phyloP scores from a whole-genome alignment of 1,140 invertebrate species.

The Rhyacophila brunnea region DNA sequence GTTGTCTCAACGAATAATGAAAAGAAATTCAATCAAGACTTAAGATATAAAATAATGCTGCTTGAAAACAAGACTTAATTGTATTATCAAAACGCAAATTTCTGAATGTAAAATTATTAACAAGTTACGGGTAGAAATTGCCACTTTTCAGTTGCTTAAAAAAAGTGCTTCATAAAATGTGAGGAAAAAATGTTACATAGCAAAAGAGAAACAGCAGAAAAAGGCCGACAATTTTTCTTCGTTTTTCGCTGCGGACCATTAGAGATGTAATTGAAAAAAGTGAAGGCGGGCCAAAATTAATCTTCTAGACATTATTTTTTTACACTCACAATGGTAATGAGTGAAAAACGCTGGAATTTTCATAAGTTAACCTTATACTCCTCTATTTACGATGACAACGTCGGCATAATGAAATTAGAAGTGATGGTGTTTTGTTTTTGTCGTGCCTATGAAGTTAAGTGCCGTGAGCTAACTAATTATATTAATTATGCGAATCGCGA shows the following conservation, averaged over 20 bases:
- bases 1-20: no score
- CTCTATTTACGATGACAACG: neutral
- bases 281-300: conserved; percentile 10
- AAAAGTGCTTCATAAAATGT: neutral
- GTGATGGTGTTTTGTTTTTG: no score
- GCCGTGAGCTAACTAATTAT: no score
- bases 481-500: no score
- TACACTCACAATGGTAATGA: conserved; percentile 1
- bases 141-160: no score
- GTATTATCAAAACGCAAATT: no score
- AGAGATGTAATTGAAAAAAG: conserved; percentile 13
- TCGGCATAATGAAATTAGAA: neutral
- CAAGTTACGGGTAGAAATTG: no score
- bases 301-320: conserved; percentile 10
- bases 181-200: neutral
- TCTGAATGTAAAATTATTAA: no score
- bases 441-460: no score
- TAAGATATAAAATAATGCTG: no score
- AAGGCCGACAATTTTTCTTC: conserved; percentile 10
- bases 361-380: neutral
- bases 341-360: neutral
- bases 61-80: no score
- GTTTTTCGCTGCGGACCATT: conserved; percentile 5
- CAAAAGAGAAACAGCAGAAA: neutral
- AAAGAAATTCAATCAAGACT: no score